A percentile compares a stretch with the other conserved stretches of the same genome.
phyloP scores from a whole-genome alignment of 1,140 invertebrate species.

The Belonocnema kinseyi region DNA sequence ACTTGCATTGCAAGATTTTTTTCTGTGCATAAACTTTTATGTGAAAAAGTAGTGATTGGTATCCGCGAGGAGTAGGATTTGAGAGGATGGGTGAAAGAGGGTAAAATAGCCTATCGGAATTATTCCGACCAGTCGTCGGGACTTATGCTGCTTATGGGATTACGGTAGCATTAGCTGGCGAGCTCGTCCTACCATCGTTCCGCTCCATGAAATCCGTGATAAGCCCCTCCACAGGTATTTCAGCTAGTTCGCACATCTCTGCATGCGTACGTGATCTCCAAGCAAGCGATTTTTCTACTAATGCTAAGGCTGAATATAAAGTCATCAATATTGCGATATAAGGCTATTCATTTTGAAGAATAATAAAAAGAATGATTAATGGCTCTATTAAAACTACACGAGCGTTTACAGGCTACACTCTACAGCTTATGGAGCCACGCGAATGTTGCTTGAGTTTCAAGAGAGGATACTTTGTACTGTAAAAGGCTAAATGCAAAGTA shows the following conservation, averaged over 20 bases:
- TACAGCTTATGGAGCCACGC: slow-evolving; percentile 1
- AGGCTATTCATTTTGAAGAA: slow-evolving; percentile 13
- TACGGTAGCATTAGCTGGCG: slow-evolving; percentile 65
- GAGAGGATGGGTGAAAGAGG: slow-evolving; percentile 45
- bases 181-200: slow-evolving; percentile 65
- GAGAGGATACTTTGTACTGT: background rate
- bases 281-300: background rate
- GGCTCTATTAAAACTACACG: slow-evolving; percentile 19
- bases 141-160: slow-evolving; percentile 72
- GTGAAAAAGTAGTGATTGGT: slow-evolving; percentile 5
- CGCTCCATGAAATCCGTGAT: slow-evolving; percentile 56
- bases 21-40: background rate
- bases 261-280: slow-evolving; percentile 12
- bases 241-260: slow-evolving; percentile 55
- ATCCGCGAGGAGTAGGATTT: slow-evolving; percentile 31
- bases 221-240: slow-evolving; percentile 57
- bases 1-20: no score
- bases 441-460: background rate
- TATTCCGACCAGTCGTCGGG: slow-evolving; percentile 68
- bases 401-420: background rate
- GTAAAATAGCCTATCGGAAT: slow-evolving; percentile 65
- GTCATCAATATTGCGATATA: slow-evolving; percentile 23
- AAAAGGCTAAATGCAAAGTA: background rate
- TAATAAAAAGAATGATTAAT: slow-evolving; percentile 16
- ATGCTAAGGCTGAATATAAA: slow-evolving; percentile 17